Base-by-base conservation (phyloP, 2,888 invertebrate species). In the Nomada fucata region DNA sequence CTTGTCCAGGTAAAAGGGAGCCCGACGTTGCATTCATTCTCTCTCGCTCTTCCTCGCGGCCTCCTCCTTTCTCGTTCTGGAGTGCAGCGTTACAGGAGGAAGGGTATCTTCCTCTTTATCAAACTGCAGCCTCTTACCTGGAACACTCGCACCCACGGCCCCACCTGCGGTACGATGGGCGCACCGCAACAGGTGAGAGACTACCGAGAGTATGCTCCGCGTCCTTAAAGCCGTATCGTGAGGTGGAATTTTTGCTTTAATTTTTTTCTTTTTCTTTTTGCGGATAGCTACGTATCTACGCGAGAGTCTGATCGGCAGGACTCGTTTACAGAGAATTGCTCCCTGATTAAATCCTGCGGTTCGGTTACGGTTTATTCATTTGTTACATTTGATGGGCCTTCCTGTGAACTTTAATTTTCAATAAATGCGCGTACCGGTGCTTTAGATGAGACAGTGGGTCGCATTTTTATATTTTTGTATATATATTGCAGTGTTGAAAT, bases 141-240 rank as follows among this genome's bases (percentile, higher is more conserved):
- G 86, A 89, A 88, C 88, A 86, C 90, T 91, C 90, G 91, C 91
- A 91, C 92, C 90, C 90, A 91, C 91, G 87, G 90, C 83, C 88
- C 87, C 90, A 90, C 90, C 91, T 90, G 91, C 88, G 89, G 88
- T 73, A 76, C 80, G 77, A 85, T 61, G 76, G 65, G 83, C 86
- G 83, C 87, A 84, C 86, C 76, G 90, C 91, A 91, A 91, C 91
- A 91, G 91, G 91, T 91, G 91, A 91, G 90, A 89, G 90, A 88
- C 90, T 90, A 89, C 90, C 85, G 87, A 87, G 82, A 78, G 78
- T 60, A 64, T 76, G 69, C 74, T 57, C 50, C 73, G 65, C 72
- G 73, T 79, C 85, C 82, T 79, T 86, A 84, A 79, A 81, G 68
- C 72, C 72, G 77, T 80, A 86, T 79, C 86, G 68, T 57, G 73